Percentiles rank a stretch among this genome's conserved stretches.
phyloP scores from a whole-genome alignment of 2,888 invertebrate species.

The Drosophila fungiperda region DNA sequence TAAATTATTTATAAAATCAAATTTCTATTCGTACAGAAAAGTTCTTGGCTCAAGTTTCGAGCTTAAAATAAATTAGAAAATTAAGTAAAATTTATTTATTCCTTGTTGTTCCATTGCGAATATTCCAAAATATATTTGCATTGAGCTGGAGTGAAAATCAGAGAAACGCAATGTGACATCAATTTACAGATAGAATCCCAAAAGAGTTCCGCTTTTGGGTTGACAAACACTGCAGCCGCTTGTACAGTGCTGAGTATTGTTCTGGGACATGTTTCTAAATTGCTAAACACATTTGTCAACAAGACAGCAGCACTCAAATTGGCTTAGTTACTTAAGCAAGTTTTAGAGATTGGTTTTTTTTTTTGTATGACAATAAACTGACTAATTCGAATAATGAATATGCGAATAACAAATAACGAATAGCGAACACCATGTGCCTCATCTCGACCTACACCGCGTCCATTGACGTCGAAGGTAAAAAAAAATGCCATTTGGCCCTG shows the following conservation, averaged over 20 bases:
- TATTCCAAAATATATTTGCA: not conserved
- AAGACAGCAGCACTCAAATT: conserved; percentile 14
- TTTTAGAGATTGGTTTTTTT: conserved; percentile 29
- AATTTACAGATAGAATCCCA: not conserved
- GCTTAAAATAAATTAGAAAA: not conserved
- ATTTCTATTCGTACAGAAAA: not conserved
- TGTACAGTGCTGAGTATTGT: conserved; percentile 26
- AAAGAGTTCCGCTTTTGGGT: not conserved
- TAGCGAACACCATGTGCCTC: conserved; percentile 18
- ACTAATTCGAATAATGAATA: conserved; percentile 44
- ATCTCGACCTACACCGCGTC: conserved; percentile 69
- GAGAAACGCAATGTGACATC: not conserved
- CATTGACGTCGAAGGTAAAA: conserved; percentile 54
- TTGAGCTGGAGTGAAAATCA: not conserved
- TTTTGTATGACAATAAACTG: conserved; percentile 44
- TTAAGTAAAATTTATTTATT: not conserved
- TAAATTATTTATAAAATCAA: no score
- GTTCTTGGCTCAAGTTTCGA: not conserved
- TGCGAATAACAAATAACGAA: conserved; percentile 26
- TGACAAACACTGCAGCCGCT: not conserved
- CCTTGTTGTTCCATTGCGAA: not conserved
- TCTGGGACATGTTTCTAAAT: conserved; percentile 16
- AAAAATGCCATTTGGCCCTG: conserved; percentile 43
- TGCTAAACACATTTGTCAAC: conserved; percentile 66
- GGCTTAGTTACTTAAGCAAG: conserved; percentile 27